A percentile compares a stretch with the other conserved stretches of the same genome.
phyloP scores from a whole-genome alignment of 2,797 vertebrate genomes.

The Petrocephalus sullivani region DNA sequence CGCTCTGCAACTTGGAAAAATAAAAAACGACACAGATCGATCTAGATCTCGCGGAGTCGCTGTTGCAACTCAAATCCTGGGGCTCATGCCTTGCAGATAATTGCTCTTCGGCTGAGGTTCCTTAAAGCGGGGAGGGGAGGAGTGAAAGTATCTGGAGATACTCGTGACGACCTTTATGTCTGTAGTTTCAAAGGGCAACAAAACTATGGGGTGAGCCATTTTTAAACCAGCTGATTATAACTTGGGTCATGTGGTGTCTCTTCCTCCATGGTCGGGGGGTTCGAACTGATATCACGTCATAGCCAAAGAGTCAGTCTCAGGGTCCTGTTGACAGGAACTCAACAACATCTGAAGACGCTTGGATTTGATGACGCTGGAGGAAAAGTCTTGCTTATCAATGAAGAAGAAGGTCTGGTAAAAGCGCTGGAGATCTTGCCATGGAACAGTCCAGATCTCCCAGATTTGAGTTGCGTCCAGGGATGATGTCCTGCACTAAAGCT shows the following conservation, averaged over 20 bases:
- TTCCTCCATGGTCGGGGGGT: neutral
- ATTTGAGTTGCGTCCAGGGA: slow-evolving; percentile 41
- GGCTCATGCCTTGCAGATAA: slow-evolving; percentile 9
- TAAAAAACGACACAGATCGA: slow-evolving; percentile 16
- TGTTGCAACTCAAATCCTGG: slow-evolving; percentile 7
- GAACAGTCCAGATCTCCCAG: slow-evolving; percentile 47
- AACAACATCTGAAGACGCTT: slow-evolving; percentile 70
- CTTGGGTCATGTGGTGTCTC: neutral
- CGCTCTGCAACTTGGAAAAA: slow-evolving; percentile 12
- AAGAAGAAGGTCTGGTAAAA: slow-evolving; percentile 46
- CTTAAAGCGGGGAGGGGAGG: neutral
- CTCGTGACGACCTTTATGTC: neutral
- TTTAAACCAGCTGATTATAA: neutral
- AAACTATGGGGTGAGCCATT: neutral
- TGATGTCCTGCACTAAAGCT: neutral
- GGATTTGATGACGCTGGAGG: slow-evolving; percentile 47
- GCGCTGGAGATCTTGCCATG: slow-evolving; percentile 56
- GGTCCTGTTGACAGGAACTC: slow-evolving; percentile 63
- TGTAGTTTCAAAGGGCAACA: neutral
- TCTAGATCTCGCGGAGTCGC: slow-evolving; percentile 3
- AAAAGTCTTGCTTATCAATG: slow-evolving; percentile 29
- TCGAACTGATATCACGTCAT: neutral
- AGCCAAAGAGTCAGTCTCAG: slow-evolving; percentile 62
- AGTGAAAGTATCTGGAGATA: neutral
- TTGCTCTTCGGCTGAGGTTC: neutral